These are phyloP conservation scores for Ormyrus pomaceus DNA, from an alignment of 2,888 invertebrate species.

Conservation along the genomic window DNA sequence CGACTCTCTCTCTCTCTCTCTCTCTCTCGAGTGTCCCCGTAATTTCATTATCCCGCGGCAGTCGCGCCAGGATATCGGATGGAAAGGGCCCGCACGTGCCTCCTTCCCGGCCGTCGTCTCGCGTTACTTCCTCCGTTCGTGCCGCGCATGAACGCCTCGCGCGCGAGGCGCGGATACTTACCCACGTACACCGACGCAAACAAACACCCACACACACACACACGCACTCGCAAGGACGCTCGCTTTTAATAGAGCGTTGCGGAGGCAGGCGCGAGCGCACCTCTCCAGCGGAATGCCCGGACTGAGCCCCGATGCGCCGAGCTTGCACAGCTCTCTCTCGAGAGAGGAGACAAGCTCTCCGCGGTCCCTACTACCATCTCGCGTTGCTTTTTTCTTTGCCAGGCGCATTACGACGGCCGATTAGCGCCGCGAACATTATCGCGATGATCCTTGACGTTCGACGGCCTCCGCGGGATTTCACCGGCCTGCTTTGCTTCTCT, in stretches of 20 bases:
- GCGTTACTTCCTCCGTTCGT: constrained; percentile 36
- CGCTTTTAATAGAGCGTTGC: constrained; percentile 51
- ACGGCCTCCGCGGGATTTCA: background rate
- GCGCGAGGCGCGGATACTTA: background rate
- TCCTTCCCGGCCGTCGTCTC: background rate
- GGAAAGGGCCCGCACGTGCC: background rate
- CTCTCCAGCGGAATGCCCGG: no score
- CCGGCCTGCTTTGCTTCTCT: background rate
- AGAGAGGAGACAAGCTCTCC: no score
- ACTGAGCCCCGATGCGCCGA: background rate
- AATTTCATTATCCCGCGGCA: background rate
- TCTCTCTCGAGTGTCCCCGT: background rate
- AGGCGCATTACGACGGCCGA: background rate
- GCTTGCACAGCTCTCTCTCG: background rate
- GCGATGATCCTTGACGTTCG: constrained; percentile 25
- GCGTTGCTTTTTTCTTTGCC: background rate
- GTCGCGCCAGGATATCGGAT: background rate
- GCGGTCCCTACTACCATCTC: background rate
- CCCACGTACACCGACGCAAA: background rate
- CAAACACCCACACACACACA: background rate
- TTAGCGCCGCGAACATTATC: constrained; percentile 14
- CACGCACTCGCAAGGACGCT: background rate
- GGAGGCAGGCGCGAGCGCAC: background rate
- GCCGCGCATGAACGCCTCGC: constrained; percentile 10
- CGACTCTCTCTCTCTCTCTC: constrained; percentile 1